Conservation (phyloP, 2,113 vertebrate genomes). For the Melanotaenia duboulayi region DNA sequence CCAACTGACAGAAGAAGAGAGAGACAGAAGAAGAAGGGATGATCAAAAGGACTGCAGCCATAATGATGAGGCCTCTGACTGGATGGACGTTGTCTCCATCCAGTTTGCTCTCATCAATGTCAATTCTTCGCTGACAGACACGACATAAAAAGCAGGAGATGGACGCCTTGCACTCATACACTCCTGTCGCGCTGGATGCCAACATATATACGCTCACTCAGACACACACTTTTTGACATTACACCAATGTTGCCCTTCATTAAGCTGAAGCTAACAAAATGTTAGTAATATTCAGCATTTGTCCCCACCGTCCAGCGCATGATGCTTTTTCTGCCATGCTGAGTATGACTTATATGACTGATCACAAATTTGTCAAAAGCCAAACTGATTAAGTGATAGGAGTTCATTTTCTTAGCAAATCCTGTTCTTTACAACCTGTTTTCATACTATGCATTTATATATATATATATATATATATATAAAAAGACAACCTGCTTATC, state of each 20-base stretch:
- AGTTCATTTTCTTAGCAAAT: background rate
- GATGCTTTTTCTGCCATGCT: background rate
- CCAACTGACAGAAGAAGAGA: constrained; percentile 35
- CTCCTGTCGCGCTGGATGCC: constrained; percentile 25
- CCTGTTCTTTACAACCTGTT: background rate
- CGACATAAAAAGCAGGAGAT: constrained; percentile 26
- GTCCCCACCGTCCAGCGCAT: background rate
- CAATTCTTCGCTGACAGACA: constrained; percentile 57
- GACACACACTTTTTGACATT: constrained; percentile 12
- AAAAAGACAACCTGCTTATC: background rate
- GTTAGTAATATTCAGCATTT: background rate
- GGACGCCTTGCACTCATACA: constrained; percentile 42
- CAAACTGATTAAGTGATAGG: background rate
- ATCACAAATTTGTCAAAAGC: no score
- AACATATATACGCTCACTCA: constrained; percentile 2
- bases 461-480: no score
- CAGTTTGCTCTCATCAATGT: constrained; percentile 80
- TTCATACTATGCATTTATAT: background rate
- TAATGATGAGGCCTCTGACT: constrained; percentile 68
- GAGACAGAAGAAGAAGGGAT: constrained; percentile 38
- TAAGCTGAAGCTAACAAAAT: background rate
- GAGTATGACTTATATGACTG: background rate
- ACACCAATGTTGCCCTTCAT: constrained; percentile 2
- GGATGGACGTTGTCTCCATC: constrained; percentile 68
- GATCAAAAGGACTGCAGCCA: constrained; percentile 76